A percentile compares a stretch with the other conserved stretches of the same genome.
phyloP scores from a whole-genome alignment of 2,113 vertebrate species.

The Lycaon pictus region DNA sequence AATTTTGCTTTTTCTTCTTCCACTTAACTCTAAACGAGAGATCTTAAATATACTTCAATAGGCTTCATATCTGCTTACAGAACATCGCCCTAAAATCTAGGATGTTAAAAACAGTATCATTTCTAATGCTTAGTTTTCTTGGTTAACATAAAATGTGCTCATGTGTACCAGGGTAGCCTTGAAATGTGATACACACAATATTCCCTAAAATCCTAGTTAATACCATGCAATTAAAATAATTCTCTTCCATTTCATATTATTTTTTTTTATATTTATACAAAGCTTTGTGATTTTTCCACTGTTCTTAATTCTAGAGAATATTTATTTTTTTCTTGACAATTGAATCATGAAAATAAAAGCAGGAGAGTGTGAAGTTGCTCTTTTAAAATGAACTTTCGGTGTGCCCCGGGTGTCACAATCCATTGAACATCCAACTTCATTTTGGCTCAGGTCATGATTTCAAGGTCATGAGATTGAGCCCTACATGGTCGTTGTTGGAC shows the following conservation, averaged over 20 bases:
- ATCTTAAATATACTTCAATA: constrained; percentile 89
- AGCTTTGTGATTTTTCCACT: neutral
- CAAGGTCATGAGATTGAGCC: neutral
- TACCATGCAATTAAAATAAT: neutral
- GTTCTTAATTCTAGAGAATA: constrained; percentile 36
- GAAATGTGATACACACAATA: neutral
- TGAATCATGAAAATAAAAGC: constrained; percentile 2
- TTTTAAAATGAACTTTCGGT: constrained; percentile 49
- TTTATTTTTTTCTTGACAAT: constrained; percentile 24
- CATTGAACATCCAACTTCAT: neutral
- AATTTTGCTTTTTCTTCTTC: constrained; percentile 91
- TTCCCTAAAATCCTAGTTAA: neutral
- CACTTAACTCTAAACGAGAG: constrained; percentile 89
- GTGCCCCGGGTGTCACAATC: neutral
- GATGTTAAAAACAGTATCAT: constrained; percentile 77
- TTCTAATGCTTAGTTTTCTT: constrained; percentile 53
- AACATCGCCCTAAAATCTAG: constrained; percentile 84
- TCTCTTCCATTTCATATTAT: neutral
- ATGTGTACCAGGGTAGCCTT: neutral
- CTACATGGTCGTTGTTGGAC: too few relatives aligned
- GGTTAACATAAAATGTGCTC: neutral
- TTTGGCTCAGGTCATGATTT: neutral
- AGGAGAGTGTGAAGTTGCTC: neutral
- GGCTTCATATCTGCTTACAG: constrained; percentile 85
- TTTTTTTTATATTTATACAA: neutral